phyloP scores from a whole-genome alignment of 2,888 invertebrate genomes.

The Microctonus aethiopoides region DNA sequence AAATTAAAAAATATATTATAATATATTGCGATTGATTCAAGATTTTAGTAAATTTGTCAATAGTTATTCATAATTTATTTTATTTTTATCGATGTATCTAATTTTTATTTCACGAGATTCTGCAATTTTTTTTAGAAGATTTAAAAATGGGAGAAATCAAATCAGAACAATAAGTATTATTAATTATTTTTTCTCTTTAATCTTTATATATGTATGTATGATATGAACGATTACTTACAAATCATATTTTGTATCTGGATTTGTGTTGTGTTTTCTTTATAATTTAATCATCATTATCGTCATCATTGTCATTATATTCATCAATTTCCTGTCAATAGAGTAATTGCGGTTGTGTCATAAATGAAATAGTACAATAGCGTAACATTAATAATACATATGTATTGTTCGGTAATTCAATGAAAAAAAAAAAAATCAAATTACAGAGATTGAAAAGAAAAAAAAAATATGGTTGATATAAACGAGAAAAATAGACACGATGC shows the following conservation, averaged over 20 bases:
- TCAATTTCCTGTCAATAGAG: constrained; percentile 27
- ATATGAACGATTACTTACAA: constrained; percentile 66
- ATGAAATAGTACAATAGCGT: constrained; percentile 58
- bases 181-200: constrained; percentile 53
- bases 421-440: neutral
- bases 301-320: constrained; percentile 10
- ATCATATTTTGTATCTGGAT: constrained; percentile 60
- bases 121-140: too few species aligned
- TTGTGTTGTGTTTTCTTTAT: constrained; percentile 28
- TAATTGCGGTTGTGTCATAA: constrained; percentile 38
- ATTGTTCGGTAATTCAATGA: constrained; percentile 48
- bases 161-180: constrained; percentile 22
- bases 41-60: too few species aligned
- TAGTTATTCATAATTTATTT: too few species aligned
- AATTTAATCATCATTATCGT: neutral
- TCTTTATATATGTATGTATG: constrained; percentile 59
- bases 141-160: neutral
- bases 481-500: constrained; percentile 43
- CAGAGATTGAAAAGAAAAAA: neutral
- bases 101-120: too few species aligned
- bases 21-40: too few species aligned
- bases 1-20: too few species aligned
- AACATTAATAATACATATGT: constrained; percentile 65
- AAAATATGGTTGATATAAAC: constrained; percentile 46
- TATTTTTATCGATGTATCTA: too few species aligned